A percentile compares a stretch with the other conserved stretches of the same genome.
Evolutionary conservation across 2,113 vertebrate species (phyloP).

Genomic region (Heterotis niloticus): DNA sequence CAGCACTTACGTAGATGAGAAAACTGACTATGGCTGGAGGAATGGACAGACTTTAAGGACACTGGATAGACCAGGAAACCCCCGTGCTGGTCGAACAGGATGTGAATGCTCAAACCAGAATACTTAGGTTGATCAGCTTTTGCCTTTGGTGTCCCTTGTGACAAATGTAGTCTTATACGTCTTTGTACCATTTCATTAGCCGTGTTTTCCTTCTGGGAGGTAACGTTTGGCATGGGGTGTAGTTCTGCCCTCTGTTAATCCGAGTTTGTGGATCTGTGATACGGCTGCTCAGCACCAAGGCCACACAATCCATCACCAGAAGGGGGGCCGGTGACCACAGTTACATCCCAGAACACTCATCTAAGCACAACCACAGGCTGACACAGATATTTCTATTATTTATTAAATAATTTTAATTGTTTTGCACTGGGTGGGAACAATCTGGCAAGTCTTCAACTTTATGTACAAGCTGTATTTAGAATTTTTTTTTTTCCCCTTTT

Average conservation of each 20-base stretch:
- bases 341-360: not conserved
- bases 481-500: too few relatives aligned
- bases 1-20: slow-evolving; percentile 27
- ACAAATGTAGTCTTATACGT: not conserved
- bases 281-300: not conserved
- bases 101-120: not conserved
- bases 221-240: not conserved
- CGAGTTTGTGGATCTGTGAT: not conserved
- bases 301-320: slow-evolving; percentile 3
- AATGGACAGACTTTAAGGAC: not conserved
- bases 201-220: not conserved
- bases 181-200: not conserved
- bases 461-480: too few relatives aligned
- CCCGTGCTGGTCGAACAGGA: not conserved
- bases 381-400: too few relatives aligned
- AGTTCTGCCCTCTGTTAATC: slow-evolving; percentile 7
- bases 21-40: slow-evolving; percentile 2
- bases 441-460: too few relatives aligned
- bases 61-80: not conserved
- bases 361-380: not conserved
- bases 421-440: too few relatives aligned
- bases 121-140: not conserved
- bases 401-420: too few relatives aligned
- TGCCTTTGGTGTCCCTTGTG: not conserved
- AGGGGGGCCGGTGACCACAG: not conserved